Percentiles rank a stretch among this genome's conserved stretches.
Evolutionary conservation across 2,113 vertebrate genomes (phyloP).

Genomic region (Rhegmatorhina hoffmannsi): DNA sequence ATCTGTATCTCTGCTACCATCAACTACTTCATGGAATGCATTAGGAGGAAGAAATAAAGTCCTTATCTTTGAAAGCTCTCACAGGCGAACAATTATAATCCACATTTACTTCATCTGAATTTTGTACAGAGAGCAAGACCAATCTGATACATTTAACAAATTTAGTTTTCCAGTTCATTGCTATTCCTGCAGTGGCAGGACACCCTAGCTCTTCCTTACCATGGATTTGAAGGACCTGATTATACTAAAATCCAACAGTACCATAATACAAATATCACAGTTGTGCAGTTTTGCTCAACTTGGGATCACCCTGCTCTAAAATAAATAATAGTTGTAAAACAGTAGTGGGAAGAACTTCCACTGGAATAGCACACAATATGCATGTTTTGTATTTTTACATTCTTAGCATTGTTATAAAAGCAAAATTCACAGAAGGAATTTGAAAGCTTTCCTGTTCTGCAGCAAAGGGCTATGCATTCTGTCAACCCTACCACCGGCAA

Average conservation of each 20-base stretch:
- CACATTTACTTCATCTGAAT: neutral
- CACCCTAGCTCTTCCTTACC: neutral
- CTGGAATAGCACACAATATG: neutral
- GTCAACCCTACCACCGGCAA: neutral
- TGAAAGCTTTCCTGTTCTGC: neutral
- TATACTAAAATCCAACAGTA: neutral
- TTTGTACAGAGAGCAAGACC: neutral
- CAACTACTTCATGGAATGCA: neutral
- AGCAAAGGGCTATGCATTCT: neutral
- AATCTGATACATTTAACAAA: neutral
- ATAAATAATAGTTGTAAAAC: neutral
- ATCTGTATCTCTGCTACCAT: neutral
- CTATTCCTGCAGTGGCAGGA: neutral
- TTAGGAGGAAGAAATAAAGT: neutral
- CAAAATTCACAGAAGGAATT: neutral
- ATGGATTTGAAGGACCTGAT: neutral
- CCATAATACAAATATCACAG: neutral
- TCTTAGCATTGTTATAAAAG: neutral
- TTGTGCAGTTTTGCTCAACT: neutral
- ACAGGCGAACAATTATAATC: neutral
- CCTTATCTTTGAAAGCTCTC: neutral
- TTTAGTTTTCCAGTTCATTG: neutral
- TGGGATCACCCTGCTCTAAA: neutral
- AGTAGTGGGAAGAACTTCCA: neutral
- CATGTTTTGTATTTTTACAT: neutral